A percentile compares a stretch with the other conserved stretches of the same genome.
These are phyloP conservation scores for Salvelinus fontinalis DNA, from an alignment of 2,113 vertebrate species.

Conservation along the genomic window DNA sequence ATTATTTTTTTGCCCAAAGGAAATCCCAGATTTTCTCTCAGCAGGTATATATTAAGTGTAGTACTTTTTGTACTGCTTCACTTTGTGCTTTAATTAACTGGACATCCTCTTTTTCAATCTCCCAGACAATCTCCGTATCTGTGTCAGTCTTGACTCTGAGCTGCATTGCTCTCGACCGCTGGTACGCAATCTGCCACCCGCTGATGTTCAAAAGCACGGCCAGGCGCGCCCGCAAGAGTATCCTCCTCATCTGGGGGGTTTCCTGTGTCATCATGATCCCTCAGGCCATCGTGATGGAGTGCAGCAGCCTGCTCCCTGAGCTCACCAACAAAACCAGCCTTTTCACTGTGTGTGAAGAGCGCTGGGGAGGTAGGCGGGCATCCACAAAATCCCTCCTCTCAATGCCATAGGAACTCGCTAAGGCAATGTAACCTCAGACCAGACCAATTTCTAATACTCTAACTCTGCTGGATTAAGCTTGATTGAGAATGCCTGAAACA, in stretches of 20 bases:
- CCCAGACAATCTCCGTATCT: conserved; percentile 92
- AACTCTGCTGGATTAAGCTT: too few relatives aligned
- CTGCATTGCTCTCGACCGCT: conserved; percentile 95
- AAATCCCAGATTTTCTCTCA: too few relatives aligned
- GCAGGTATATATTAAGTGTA: too few relatives aligned
- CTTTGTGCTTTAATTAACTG: too few relatives aligned
- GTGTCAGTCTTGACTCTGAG: conserved; percentile 95
- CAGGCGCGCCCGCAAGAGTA: conserved; percentile 89
- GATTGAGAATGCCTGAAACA: too few relatives aligned
- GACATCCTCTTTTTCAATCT: neutral
- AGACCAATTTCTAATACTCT: too few relatives aligned
- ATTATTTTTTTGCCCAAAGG: too few relatives aligned
- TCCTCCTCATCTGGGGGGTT: conserved; percentile 91
- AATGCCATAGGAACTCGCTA: too few relatives aligned
- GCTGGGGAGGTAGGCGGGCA: conserved; percentile 85
- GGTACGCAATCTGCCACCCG: conserved; percentile 98
- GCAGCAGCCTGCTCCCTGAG: conserved; percentile 86
- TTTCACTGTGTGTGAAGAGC: conserved; percentile 96
- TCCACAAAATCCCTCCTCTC: neutral
- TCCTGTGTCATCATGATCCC: conserved; percentile 96
- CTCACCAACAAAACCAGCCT: conserved; percentile 94
- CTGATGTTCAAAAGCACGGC: conserved; percentile 98
- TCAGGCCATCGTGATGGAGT: conserved; percentile 95
- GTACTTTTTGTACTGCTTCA: too few relatives aligned
- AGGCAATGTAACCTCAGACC: too few relatives aligned